phyloP scores from a whole-genome alignment of 1,140 invertebrate genomes.

The Battus philenor region DNA sequence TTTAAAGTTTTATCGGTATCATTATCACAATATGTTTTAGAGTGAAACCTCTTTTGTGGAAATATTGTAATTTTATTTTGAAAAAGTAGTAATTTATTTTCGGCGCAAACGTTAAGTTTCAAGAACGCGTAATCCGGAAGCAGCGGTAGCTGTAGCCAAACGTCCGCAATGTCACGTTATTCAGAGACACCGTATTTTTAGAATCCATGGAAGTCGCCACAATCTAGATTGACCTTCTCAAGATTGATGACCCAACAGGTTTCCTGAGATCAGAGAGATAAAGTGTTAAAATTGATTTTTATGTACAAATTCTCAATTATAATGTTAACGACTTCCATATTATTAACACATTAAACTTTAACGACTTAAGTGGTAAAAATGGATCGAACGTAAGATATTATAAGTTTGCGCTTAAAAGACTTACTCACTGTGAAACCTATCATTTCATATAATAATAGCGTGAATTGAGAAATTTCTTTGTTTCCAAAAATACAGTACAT shows the following conservation, averaged over 20 bases:
- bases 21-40: background rate
- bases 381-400: too few relatives aligned
- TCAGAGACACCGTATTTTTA: constrained; percentile 39
- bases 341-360: constrained; percentile 7
- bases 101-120: constrained; percentile 16
- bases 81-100: background rate
- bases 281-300: constrained; percentile 1
- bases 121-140: constrained; percentile 42
- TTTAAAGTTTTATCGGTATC: constrained; percentile 1
- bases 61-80: background rate
- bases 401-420: too few relatives aligned
- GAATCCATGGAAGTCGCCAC: constrained; percentile 29
- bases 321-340: background rate
- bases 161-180: constrained; percentile 56
- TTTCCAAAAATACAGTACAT: background rate
- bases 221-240: constrained; percentile 17
- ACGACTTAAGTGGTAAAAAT: constrained; percentile 8
- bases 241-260: constrained; percentile 19
- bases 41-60: background rate
- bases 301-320: background rate
- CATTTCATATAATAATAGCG: too few relatives aligned
- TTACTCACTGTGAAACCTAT: too few relatives aligned
- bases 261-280: constrained; percentile 8
- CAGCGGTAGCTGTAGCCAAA: constrained; percentile 26
- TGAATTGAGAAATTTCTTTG: too few relatives aligned